Evolutionary conservation across 2,888 invertebrate genomes (phyloP), one percentile per base, ranked within the genome.

Genomic region (Leptura quadrifasciata): DNA sequence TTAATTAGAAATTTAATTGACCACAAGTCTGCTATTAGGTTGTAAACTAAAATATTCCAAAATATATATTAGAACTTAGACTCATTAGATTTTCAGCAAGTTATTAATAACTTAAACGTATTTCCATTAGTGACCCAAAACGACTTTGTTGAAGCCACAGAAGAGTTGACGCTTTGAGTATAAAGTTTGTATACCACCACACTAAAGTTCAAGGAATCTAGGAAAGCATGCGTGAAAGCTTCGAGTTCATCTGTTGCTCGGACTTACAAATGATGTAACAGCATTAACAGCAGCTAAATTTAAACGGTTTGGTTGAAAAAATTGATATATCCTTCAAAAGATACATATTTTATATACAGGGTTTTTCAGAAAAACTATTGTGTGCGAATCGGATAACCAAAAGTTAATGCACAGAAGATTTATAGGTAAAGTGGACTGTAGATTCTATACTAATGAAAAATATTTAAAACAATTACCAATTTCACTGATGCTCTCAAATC

Each of bases 81-180:
- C n/a, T 47, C 47, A 15, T 47, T 47, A 35, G 10, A 8, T 12
- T n/a, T 47, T n/a, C n/a, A 47, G 0, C n/a, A 47, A n/a, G 5
- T 47, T 47, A 12, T 47, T 15, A 47, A 47, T 47, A n/a, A 12
- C n/a, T 47, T 15, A 47, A 47, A 5, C 47, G n/a, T 1, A 15
- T 39, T n/a, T 47, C n/a, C 47, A 47, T 47, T 15, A 47, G 47
- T n/a, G n/a, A 47, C 47, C 47, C 47, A 47, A 47, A 47, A 47
- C n/a, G n/a, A 15, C 47, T 47, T 47, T 47, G n/a, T n/a, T n/a
- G n/a, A 47, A n/a, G 5, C 47, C 12, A n/a, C n/a, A n/a, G 1
- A 47, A 17, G 47, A 47, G 12, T 2, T 47, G 47, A 47, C n/a
- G n/a, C 47, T 47, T 47, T 47, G 47, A 47, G 47, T 47, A 47